Evolutionary conservation across 2,888 invertebrate genomes (phyloP).

Genomic region (Pseudeuparius sepicola): DNA sequence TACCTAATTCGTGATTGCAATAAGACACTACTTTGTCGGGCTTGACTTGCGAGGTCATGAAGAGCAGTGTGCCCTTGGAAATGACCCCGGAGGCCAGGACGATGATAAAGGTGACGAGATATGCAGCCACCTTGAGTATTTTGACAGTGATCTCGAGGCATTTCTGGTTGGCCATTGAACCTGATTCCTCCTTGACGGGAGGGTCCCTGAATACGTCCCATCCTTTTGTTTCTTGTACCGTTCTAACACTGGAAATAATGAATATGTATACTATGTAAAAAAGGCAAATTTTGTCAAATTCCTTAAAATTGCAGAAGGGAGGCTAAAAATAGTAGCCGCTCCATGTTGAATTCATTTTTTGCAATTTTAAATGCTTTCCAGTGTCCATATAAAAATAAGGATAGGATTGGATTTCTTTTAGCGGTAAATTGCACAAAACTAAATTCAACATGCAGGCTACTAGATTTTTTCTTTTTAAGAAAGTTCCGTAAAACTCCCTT

Average conservation of each 20-base stretch:
- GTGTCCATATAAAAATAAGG: no score
- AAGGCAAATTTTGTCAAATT: not conserved
- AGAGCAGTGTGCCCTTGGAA: constrained; percentile 79
- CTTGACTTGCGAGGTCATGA: constrained; percentile 85
- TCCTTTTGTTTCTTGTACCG: constrained; percentile 81
- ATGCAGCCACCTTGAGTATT: constrained; percentile 74
- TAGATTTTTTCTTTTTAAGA: no score
- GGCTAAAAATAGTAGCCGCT: no score
- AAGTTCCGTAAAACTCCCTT: no score
- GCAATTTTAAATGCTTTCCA: no score
- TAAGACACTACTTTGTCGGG: constrained; percentile 65
- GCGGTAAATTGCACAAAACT: no score
- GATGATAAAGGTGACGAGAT: constrained; percentile 73
- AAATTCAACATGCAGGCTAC: no score
- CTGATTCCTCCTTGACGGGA: constrained; percentile 79
- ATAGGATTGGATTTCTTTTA: no score
- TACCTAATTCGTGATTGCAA: constrained; percentile 80
- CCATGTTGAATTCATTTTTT: no score
- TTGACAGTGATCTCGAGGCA: constrained; percentile 79
- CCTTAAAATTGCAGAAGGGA: not conserved
- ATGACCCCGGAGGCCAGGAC: constrained; percentile 79
- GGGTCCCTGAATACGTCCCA: constrained; percentile 96
- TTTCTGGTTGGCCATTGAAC: constrained; percentile 79
- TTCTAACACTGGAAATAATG: constrained; percentile 57
- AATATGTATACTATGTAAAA: constrained; percentile 4